Conservation (phyloP, 1,140 invertebrate genomes). For the Probaryconus sp. region DNA sequence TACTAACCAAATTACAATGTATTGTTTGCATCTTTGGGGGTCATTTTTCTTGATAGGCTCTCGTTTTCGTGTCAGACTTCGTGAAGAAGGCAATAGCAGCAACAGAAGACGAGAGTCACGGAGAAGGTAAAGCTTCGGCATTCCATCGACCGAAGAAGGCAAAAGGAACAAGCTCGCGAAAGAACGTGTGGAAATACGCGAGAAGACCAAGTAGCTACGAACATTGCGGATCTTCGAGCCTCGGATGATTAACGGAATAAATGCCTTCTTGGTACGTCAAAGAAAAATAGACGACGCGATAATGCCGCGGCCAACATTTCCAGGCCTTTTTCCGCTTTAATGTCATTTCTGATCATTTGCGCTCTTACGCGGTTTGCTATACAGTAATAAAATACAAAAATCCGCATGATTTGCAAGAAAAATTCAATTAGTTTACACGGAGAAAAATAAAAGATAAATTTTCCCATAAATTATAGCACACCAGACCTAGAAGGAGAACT, state of each 20-base stretch:
- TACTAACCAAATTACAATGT: too few relatives aligned
- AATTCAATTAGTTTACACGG: too few relatives aligned
- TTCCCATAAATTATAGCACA: too few relatives aligned
- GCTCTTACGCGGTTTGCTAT: too few relatives aligned
- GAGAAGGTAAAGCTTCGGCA: slow-evolving; percentile 44
- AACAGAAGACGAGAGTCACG: slow-evolving; percentile 23
- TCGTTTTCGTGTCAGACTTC: slow-evolving; percentile 57
- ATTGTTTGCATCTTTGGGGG: slow-evolving; percentile 13
- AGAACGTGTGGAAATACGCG: slow-evolving; percentile 53
- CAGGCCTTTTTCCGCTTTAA: too few relatives aligned
- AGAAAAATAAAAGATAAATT: too few relatives aligned
- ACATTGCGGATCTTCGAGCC: slow-evolving; percentile 26
- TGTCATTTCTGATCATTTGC: too few relatives aligned
- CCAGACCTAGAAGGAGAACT: too few relatives aligned
- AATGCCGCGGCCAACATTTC: too few relatives aligned
- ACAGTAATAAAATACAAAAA: too few relatives aligned
- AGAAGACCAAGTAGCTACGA: slow-evolving; percentile 36
- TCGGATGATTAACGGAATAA: slow-evolving; percentile 52
- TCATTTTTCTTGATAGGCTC: slow-evolving; percentile 60
- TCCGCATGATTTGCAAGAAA: too few relatives aligned
- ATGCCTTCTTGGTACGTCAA: slow-evolving; percentile 22
- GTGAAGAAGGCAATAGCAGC: too few relatives aligned
- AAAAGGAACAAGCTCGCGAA: slow-evolving; percentile 44
- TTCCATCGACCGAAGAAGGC: slow-evolving; percentile 51
- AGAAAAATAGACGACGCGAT: slow-evolving; percentile 25